A percentile compares a stretch with the other conserved stretches of the same genome.
These are phyloP conservation scores for Seriola aureovittata DNA, from an alignment of 2,113 vertebrate genomes.

Conservation along the genomic window DNA sequence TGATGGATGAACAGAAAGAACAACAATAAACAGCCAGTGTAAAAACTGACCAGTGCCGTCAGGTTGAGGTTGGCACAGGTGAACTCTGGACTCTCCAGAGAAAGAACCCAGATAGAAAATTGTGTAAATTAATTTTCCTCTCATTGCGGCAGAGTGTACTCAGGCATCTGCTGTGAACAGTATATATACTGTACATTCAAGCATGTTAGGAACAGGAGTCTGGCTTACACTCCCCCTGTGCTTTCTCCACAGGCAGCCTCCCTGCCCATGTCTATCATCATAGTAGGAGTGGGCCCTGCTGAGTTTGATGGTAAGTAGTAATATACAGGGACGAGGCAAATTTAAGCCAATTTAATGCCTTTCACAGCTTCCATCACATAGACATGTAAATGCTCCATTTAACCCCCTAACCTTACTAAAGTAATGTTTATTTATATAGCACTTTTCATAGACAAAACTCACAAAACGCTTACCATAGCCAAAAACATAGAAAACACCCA, in stretches of 20 bases:
- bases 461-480: too few relatives aligned
- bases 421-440: too few relatives aligned
- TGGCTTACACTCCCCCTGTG: slow-evolving; percentile 21
- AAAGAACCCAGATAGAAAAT: not conserved
- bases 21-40: too few relatives aligned
- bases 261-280: slow-evolving; percentile 94
- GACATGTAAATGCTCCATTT: not conserved
- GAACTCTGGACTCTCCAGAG: too few relatives aligned
- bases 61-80: too few relatives aligned
- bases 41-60: too few relatives aligned
- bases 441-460: too few relatives aligned
- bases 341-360: not conserved
- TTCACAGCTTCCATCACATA: not conserved
- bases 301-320: slow-evolving; percentile 93
- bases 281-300: slow-evolving; percentile 93
- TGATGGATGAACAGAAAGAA: too few relatives aligned
- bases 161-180: not conserved
- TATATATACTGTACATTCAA: not conserved
- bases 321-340: not conserved
- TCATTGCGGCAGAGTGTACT: not conserved
- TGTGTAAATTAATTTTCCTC: not conserved
- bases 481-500: too few relatives aligned
- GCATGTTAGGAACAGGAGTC: not conserved
- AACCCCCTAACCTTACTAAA: not conserved
- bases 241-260: slow-evolving; percentile 87